Base-by-base conservation (phyloP, 1,140 invertebrate genomes). In the Adelges cooleyi region DNA sequence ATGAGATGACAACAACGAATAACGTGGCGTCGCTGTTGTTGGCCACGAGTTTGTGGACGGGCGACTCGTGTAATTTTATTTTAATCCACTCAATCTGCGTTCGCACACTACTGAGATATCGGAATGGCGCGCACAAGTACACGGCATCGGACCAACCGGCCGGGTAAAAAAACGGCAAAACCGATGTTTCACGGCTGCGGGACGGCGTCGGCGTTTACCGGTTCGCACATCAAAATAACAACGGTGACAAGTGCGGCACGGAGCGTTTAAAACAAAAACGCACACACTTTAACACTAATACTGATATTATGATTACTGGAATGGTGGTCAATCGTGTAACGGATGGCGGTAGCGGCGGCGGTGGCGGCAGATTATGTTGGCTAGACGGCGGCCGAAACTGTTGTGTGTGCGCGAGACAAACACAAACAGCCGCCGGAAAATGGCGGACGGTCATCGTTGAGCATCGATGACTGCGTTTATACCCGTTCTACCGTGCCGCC, bases 381-480 rank as follows among this genome's bases (percentile, higher is more conserved):
- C 62, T 66, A 54, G 65, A 48, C 65, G 33, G 52, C 52, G 49
- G 44, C 38, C 42, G 42, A 62, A 62, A 62, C 56, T 62, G 56
- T 62, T 62, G 56, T 62, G 54, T 59, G 40, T 48, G 56, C 27
- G 56, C 56, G 42, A 48, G 25, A 20, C 49, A 33, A 66, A 46
- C 38, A 56, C n/a, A 56, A 56, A 38, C 52, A 49, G 51, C 51
- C 50, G 65, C 65, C 51, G 65, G 52, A 66, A 66, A 66, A 54
- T 54, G 51, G 40, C 56, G 42, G 56, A 62, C 11, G 33, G 42
- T 62, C 56, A 62, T 62, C 56, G 56, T 10, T 62, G 56, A 33
- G 1, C 56, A 62, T n/a, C 56, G 56, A 48, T 62, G 56, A 62
- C 56, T 17, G 42, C 56, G 42, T 62, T 62, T 22, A n/a, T 17